Conservation (phyloP, 2,797 vertebrate species). For the Dendrocincla tyrannina region DNA sequence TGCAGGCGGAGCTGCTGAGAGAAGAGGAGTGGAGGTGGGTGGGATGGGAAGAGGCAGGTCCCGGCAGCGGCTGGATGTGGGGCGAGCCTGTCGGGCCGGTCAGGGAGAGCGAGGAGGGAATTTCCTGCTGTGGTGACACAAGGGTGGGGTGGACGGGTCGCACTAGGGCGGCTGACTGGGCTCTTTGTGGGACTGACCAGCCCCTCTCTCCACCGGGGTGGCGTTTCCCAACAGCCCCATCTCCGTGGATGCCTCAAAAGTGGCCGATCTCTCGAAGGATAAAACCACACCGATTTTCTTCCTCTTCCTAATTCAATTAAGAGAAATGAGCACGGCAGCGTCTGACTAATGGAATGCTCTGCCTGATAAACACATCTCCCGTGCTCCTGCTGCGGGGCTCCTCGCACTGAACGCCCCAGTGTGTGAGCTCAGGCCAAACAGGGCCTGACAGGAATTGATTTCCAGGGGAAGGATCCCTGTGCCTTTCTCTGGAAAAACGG, state of each 20-base stretch:
- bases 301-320: slow-evolving; percentile 59
- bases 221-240: slow-evolving; percentile 29
- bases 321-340: slow-evolving; percentile 9
- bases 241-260: slow-evolving; percentile 52
- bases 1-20: slow-evolving; percentile 60
- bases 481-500: slow-evolving; percentile 55
- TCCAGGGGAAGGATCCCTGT: slow-evolving; percentile 14
- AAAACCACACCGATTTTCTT: slow-evolving; percentile 32
- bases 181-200: slow-evolving; percentile 52
- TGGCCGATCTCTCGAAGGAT: slow-evolving; percentile 54
- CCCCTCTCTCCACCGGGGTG: neutral
- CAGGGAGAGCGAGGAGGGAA: slow-evolving; percentile 57
- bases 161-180: slow-evolving; percentile 45
- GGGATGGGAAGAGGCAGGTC: slow-evolving; percentile 55
- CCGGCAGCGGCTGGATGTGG: slow-evolving; percentile 39
- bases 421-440: neutral
- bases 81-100: slow-evolving; percentile 58
- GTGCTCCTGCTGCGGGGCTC: neutral
- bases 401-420: neutral
- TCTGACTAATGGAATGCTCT: slow-evolving; percentile 37
- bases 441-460: slow-evolving; percentile 32
- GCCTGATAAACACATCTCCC: slow-evolving; percentile 18
- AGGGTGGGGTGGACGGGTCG: slow-evolving; percentile 50
- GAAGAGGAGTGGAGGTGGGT: slow-evolving; percentile 42
- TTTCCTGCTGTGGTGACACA: slow-evolving; percentile 61